Base-by-base conservation (phyloP, 2,113 vertebrate genomes). In the Forbesichthys agassizii region DNA sequence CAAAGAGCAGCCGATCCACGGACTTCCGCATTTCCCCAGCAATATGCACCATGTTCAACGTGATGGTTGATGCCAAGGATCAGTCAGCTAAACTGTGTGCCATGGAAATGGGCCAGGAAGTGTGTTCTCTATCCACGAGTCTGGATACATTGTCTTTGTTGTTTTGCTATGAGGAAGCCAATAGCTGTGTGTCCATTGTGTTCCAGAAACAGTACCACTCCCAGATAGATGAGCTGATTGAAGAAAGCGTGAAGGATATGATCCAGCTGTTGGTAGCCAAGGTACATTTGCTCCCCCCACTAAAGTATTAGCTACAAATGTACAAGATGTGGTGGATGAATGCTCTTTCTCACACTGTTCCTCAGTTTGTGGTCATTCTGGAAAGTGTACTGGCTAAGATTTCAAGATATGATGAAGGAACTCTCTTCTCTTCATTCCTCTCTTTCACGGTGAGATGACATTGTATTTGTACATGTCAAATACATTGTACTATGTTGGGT, bases 41-140 rank as follows among this genome's bases (percentile, higher is more conserved):
- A 91, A 95, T 99, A 95, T 99, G 98, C 95, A 99, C 98, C 92
- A 99, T 99, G 98, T 98, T 98, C 92, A 99, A 99, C 79, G 97
- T 99, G 93, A 99, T 99, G 98, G 98, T 99, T 84, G 98, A 99
- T 83, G 98, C 98, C 93, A 99, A 98, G 95, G 95, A 97, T 92
- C 98, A 99, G 75, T 98, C 97, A 83, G 96, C 96, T 89, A 99
- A 99, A 94, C 92, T 99, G 84, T 99, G 98, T 86, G 97, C 95
- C 69, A 98, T 99, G 96, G 98, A 99, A 92, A 94, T 98, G 94
- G 97, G 97, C 91, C 96, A 98, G 92, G 98, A 99, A 96, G 97
- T 98, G 96, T 11, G 18, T 13, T 3, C 33, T 42, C 11, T 27
- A 18, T 27, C 46, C 10, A 16, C 68, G 67, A 57, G n/a, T 57